Conservation (phyloP, 2,797 vertebrate species). For the Tachyglossus aculeatus region DNA sequence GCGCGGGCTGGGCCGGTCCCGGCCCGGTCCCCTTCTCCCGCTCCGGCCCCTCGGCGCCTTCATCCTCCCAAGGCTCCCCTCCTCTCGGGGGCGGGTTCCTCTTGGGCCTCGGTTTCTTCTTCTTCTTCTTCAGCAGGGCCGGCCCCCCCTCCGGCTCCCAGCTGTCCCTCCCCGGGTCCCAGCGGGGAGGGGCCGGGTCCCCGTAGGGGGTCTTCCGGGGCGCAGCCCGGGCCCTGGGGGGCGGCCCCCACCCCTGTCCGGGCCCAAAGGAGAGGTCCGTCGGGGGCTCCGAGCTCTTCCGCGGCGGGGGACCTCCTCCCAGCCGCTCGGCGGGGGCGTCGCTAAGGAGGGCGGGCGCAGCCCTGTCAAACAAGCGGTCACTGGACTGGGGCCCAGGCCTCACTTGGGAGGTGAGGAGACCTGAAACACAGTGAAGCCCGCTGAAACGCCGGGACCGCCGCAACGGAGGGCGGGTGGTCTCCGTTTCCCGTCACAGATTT, state of each 20-base stretch:
- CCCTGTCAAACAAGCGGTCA: conserved; percentile 59
- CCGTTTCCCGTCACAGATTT: no score
- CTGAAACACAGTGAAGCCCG: conserved; percentile 78
- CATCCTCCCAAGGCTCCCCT: conserved; percentile 55
- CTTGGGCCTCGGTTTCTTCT: conserved; percentile 76
- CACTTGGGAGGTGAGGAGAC: conserved; percentile 63
- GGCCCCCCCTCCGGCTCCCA: conserved; percentile 65
- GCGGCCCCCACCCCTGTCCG: conserved; percentile 38
- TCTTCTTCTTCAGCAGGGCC: conserved; percentile 71
- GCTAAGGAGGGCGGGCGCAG: conserved; percentile 54
- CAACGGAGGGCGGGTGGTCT: no score
- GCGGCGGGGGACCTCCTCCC: conserved; percentile 19
- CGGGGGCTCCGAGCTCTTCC: conserved; percentile 56
- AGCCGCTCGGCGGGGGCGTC: conserved; percentile 55
- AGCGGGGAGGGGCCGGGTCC: conserved; percentile 43
- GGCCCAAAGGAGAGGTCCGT: conserved; percentile 28
- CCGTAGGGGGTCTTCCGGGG: conserved; percentile 13
- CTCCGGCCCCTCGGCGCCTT: fast-evolving
- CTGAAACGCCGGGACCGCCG: conserved; percentile 73
- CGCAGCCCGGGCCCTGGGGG: conserved; percentile 41
- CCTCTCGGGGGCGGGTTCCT: conserved; percentile 47
- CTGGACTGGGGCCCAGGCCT: conserved; percentile 66
- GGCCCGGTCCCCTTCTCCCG: fast-evolving
- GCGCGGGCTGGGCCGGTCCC: fast-evolving
- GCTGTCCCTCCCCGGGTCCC: conserved; percentile 47